phyloP scores from a whole-genome alignment of 2,888 invertebrate species.

The Tachina fera region DNA sequence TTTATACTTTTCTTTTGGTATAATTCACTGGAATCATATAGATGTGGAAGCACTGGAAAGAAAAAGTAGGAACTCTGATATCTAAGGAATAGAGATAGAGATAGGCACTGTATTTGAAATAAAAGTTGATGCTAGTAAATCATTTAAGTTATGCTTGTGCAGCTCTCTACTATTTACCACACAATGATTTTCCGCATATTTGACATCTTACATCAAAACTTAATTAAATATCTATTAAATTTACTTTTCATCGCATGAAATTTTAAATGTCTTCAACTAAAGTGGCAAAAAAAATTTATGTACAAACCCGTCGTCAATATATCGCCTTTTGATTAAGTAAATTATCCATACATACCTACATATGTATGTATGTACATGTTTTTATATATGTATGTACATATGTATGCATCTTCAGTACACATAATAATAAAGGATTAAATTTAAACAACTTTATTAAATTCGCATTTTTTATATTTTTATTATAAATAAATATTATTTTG shows the following conservation, averaged over 20 bases:
- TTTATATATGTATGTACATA: neutral
- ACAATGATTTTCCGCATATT: constrained; percentile 49
- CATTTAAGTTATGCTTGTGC: no score
- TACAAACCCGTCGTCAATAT: constrained; percentile 21
- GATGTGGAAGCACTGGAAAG: no score
- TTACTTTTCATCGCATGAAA: constrained; percentile 35
- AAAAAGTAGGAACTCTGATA: no score
- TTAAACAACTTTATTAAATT: constrained; percentile 59
- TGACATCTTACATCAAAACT: constrained; percentile 66
- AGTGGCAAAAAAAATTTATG: constrained; percentile 23
- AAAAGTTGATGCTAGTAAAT: no score
- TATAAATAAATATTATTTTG: constrained; percentile 63
- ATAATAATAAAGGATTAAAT: constrained; percentile 66
- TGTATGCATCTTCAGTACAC: constrained; percentile 20
- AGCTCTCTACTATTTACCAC: no score
- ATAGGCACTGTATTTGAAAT: no score
- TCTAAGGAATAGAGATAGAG: no score
- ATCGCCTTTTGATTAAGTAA: constrained; percentile 12
- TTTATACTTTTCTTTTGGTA: no score
- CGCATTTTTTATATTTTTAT: constrained; percentile 46
- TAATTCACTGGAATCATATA: no score
- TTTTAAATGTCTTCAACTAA: constrained; percentile 18
- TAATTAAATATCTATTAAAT: constrained; percentile 67
- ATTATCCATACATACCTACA: constrained; percentile 3
- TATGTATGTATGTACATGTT: neutral